Conservation (phyloP, 2,797 vertebrate species). For the Paguma larvata region DNA sequence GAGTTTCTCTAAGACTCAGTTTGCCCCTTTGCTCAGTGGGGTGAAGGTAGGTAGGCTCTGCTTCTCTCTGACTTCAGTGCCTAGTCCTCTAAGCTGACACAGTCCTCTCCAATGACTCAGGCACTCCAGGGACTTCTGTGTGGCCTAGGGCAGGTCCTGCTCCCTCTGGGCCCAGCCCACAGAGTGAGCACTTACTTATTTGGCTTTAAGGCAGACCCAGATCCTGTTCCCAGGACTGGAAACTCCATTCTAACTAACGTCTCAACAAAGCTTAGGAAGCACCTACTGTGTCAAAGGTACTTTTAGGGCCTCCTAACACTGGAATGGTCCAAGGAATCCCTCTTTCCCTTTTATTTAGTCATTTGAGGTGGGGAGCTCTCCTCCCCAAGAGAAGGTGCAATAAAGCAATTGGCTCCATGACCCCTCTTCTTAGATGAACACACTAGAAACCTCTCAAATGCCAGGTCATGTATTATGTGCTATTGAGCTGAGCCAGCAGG, state of each 20-base stretch:
- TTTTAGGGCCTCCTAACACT: background rate
- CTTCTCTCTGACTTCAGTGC: background rate
- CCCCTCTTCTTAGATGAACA: background rate
- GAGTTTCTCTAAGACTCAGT: background rate
- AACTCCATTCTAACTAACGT: background rate
- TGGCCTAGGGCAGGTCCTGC: background rate
- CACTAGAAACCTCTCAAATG: background rate
- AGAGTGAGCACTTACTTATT: background rate
- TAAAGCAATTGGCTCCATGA: background rate
- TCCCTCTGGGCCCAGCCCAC: background rate
- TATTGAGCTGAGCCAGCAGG: conserved; percentile 12
- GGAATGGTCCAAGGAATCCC: background rate
- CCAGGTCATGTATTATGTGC: background rate
- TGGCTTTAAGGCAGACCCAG: background rate
- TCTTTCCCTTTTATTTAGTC: background rate
- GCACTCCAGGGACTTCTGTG: background rate
- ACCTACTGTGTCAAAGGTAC: background rate
- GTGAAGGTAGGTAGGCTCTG: background rate
- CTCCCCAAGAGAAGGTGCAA: background rate
- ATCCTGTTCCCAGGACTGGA: background rate
- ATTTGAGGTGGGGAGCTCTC: background rate
- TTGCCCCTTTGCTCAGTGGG: background rate
- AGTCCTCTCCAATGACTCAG: background rate
- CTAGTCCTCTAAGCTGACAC: background rate
- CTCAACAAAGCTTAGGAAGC: background rate